Base-by-base conservation (phyloP, 1,140 invertebrate species). In the Ptiloglossa arizonensis region DNA sequence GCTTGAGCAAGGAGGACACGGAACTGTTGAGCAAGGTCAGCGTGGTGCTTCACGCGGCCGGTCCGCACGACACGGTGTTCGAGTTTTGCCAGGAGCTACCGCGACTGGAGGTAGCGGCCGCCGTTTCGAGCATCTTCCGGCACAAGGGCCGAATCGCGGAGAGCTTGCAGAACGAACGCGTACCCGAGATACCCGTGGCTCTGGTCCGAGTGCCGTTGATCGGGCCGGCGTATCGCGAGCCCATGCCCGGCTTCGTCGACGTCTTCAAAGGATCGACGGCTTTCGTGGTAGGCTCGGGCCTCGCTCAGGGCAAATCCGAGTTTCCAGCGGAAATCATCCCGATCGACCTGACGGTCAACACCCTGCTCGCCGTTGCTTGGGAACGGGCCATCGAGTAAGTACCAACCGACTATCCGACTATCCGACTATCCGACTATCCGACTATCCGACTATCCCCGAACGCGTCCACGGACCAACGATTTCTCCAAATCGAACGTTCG, bases 171-270 rank as follows among this genome's bases (percentile, higher is more conserved):
- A 78, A 86, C n/a, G 86, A 87, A 32, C 44, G 57, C 1, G 17
- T 83, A 2, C 71, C 81, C 1, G 69, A 83, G 0, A 50, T 89
- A 35, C 87, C 87, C 1, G 6, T 90, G 8, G 82, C 80, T 8
- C 0, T 89, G 19, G 63, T 91, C 13, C 81, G 86, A 41, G 19
- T 89, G 2, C 82, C 90, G 2, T 19, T 86, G 56, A 5, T 91
- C 29, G 88, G 87, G 6, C 87, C 90, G 1, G 85, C 89, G 24
- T 54, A 79, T 41, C 79, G 75, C 2, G 89, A 91, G 24, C 90
- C 90, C 3, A 87, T 89, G 79, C 89, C 89, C 8, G 90, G 90
- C 19, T 89, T 80, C 48, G 79, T 88, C 0, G 86, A 89, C 13
- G 24, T 73, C 5, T 52, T 91, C 3, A 84, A 76, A 71, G 88